Evolutionary conservation across 2,113 vertebrate genomes (phyloP).

Genomic region (Aegithalos caudatus): DNA sequence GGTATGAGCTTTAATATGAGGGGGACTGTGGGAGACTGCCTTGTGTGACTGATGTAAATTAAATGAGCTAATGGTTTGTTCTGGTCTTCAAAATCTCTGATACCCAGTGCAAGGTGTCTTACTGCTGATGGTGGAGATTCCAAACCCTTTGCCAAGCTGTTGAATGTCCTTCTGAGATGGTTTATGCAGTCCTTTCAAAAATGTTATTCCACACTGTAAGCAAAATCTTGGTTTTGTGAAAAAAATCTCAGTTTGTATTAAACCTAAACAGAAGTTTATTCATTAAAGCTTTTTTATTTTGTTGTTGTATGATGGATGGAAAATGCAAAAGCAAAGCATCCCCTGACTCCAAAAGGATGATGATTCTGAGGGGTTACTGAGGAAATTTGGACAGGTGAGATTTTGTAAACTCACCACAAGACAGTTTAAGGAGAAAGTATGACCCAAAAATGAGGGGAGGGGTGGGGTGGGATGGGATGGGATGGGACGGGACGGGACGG

Average conservation of each 20-base stretch:
- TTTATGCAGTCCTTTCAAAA: neutral
- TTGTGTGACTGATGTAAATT: neutral
- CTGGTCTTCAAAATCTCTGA: neutral
- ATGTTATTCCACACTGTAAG: neutral
- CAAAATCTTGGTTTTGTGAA: neutral
- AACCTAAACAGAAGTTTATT: neutral
- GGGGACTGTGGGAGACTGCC: neutral
- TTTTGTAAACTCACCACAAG: neutral
- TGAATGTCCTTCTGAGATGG: neutral
- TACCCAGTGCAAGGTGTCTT: neutral
- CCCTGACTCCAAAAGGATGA: neutral
- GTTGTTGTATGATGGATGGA: neutral
- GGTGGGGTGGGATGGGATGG: too few species aligned
- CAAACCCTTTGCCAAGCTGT: neutral
- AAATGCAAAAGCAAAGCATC: neutral
- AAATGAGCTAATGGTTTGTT: neutral
- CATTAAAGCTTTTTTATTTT: neutral
- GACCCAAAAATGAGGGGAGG: too few species aligned
- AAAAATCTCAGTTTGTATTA: neutral
- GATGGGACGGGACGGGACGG: too few species aligned
- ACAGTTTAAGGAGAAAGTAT: neutral
- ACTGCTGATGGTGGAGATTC: neutral
- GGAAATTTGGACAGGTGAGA: neutral
- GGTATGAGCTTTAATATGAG: neutral
- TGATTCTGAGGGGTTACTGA: neutral